Percentiles rank a stretch among this genome's conserved stretches.
phyloP scores from a whole-genome alignment of 2,113 vertebrate genomes.

The Chrysemys picta region DNA sequence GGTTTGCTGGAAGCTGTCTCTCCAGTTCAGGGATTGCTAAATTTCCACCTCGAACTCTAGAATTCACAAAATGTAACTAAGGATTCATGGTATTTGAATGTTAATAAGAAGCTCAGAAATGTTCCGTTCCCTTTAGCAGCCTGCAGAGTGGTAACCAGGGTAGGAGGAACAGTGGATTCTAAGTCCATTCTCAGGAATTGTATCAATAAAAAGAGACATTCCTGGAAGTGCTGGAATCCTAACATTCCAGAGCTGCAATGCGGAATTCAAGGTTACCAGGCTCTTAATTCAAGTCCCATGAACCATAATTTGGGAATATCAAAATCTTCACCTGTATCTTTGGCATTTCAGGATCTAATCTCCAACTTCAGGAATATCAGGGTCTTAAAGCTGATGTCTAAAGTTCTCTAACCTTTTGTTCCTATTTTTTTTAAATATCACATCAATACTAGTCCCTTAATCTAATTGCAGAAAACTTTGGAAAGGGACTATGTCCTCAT shows the following conservation, averaged over 20 bases:
- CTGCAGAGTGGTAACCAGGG: rapidly evolving
- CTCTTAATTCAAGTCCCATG: not conserved
- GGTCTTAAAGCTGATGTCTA: not conserved
- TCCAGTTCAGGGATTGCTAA: not conserved
- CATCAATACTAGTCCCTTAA: conserved; percentile 45
- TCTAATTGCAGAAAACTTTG: conserved; percentile 67
- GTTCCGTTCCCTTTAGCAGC: not conserved
- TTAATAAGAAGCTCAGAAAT: not conserved
- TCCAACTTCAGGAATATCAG: conserved; percentile 16
- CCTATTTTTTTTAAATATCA: conserved; percentile 34
- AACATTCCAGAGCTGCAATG: not conserved
- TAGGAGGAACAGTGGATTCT: rapidly evolving
- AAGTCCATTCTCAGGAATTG: rapidly evolving
- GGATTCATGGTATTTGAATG: rapidly evolving
- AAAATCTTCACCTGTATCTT: not conserved
- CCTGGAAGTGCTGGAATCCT: rapidly evolving
- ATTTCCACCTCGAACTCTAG: not conserved
- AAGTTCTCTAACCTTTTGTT: conserved; percentile 33
- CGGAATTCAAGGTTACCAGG: not conserved
- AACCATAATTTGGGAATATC: not conserved
- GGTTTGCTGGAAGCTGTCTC: not conserved
- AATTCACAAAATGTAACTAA: not conserved
- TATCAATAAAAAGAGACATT: not conserved
- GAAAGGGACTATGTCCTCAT: not conserved
- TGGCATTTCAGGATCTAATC: not conserved